Evolutionary conservation across 2,888 invertebrate species (phyloP), one percentile per base, ranked within the genome.

Genomic region (Thymelicus lineola): DNA sequence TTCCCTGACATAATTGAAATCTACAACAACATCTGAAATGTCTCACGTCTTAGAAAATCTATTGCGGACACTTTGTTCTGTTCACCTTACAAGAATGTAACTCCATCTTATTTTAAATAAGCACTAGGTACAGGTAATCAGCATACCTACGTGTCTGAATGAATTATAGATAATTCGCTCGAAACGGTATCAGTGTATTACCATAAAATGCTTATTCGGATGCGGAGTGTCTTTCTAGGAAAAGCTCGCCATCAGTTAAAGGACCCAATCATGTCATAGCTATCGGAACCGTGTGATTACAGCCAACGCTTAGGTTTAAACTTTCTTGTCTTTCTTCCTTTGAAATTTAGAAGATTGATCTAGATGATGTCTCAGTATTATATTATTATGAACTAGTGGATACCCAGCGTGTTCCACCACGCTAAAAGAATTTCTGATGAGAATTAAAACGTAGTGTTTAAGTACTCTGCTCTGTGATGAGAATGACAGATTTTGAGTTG

Each of bases 201-300:
- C 70, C 70, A 64, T 70, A 70, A 70, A 70, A 64, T 59, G 64
- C 70, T 70, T 70, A 70, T 70, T 70, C 63, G 70, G 70, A 70
- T 70, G 64, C 64, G 42, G 50, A 42, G 57, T 48, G 63, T 63
- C 62, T 48, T 62, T 63, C 68, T 63, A 69, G 62, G 64, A 70
- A 70, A 50, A 12, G 63, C 48, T 46, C 63, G 63, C 58, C 57
- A 69, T 69, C 62, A 69, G 42, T 50, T 66, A 61, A 63, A 69
- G 69, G 69, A 69, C 63, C 63, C 69, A 63, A 69, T 69, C 69
- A 63, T 69, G 58, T 46, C 42, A 42, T 46, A 46, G 67, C 7
- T 55, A 67, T 67, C 69, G 63, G n/a, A 63, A 58, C 57, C 46
- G 35, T 62, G 69, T 63, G 58, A 69, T 63, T 63, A 69, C 38